phyloP scores from a whole-genome alignment of 2,113 vertebrate species.

The Heloderma charlesbogerti region DNA sequence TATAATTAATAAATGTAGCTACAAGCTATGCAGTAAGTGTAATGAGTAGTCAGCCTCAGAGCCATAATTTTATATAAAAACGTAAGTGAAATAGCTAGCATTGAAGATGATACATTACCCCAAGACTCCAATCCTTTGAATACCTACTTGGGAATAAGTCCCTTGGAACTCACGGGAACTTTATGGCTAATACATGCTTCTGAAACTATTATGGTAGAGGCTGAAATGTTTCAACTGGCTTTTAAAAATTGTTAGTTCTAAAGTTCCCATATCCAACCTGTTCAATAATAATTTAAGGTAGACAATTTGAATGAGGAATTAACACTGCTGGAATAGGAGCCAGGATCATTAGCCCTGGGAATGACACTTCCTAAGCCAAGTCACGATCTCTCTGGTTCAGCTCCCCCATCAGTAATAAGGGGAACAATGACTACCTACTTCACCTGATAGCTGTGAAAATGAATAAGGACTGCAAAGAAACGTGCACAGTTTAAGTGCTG shows the following conservation, averaged over 20 bases:
- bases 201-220: background rate
- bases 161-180: no score
- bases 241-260: accelerated
- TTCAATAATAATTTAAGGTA: background rate
- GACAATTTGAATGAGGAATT: background rate
- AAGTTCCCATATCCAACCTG: background rate
- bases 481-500: background rate
- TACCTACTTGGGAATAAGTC: background rate
- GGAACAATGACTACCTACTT: background rate
- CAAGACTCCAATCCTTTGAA: background rate
- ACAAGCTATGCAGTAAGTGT: background rate
- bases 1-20: background rate
- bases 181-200: background rate
- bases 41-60: background rate
- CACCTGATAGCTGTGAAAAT: background rate
- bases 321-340: background rate
- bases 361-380: background rate
- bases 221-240: background rate
- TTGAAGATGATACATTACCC: background rate
- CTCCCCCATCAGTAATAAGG: background rate
- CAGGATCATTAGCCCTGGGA: background rate
- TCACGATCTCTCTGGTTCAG: background rate
- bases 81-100: background rate
- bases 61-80: background rate
- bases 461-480: background rate